phyloP scores from a whole-genome alignment of 2,888 invertebrate genomes.

The Atethmia centrago region DNA sequence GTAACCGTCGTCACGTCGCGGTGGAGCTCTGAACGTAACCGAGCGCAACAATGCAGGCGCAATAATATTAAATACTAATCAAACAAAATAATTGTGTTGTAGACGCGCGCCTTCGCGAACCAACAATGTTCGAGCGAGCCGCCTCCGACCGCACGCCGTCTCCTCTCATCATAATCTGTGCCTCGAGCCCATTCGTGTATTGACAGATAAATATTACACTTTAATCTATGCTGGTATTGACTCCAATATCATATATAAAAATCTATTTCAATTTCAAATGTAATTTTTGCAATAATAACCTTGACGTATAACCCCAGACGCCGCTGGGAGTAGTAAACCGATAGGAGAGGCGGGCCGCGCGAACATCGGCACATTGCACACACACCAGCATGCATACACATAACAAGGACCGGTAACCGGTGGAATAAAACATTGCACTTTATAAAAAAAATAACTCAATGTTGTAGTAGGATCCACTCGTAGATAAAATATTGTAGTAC shows the following conservation, averaged over 20 bases:
- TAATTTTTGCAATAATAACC: constrained; percentile 65
- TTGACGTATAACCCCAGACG: constrained; percentile 71
- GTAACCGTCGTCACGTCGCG: constrained; percentile 69
- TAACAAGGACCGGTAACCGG: constrained; percentile 90
- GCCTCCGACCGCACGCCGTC: constrained; percentile 62
- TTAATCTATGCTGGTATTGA: constrained; percentile 50
- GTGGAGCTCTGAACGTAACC: constrained; percentile 78
- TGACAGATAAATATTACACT: constrained; percentile 52
- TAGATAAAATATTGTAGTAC: constrained; percentile 90
- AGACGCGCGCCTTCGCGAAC: constrained; percentile 89
- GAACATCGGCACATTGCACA: constrained; percentile 85
- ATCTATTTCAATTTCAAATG: constrained; percentile 66
- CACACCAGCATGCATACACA: constrained; percentile 77
- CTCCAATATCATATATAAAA: constrained; percentile 63
- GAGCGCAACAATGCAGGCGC: constrained; percentile 77
- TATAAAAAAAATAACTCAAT: constrained; percentile 90
- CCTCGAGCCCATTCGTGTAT: constrained; percentile 30
- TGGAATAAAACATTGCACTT: constrained; percentile 90
- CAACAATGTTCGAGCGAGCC: constrained; percentile 72
- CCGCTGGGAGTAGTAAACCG: constrained; percentile 73
- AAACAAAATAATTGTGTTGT: constrained; percentile 88
- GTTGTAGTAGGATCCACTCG: constrained; percentile 90
- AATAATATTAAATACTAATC: constrained; percentile 83
- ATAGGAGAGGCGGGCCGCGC: constrained; percentile 75
- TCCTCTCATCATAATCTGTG: constrained; percentile 20